Percentiles rank a stretch among this genome's conserved stretches.
These are phyloP conservation scores for Xanthia togata DNA, from an alignment of 2,888 invertebrate genomes.

Conservation along the genomic window DNA sequence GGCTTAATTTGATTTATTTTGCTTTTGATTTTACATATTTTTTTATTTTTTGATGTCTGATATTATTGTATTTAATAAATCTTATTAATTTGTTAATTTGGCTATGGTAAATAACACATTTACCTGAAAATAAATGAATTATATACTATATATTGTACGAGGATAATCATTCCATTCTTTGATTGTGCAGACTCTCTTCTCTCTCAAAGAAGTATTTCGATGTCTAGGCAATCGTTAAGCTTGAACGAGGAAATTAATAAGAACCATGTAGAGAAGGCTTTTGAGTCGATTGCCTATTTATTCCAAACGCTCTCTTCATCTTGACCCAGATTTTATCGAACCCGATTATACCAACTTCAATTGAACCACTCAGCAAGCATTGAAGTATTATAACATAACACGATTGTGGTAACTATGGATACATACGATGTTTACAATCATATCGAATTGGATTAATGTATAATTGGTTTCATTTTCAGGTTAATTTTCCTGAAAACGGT, in stretches of 20 bases:
- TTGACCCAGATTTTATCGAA: slow-evolving; percentile 25
- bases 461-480: neutral
- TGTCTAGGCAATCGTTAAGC: neutral
- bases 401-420: neutral
- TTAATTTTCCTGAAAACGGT: neutral
- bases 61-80: too few relatives aligned
- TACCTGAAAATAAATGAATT: too few relatives aligned
- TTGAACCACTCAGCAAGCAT: neutral
- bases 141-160: too few relatives aligned
- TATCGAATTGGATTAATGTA: neutral
- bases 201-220: neutral
- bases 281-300: slow-evolving; percentile 9
- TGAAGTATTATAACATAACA: neutral
- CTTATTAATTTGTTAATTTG: too few relatives aligned
- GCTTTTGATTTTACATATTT: too few relatives aligned
- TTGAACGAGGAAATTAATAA: neutral
- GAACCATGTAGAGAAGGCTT: neutral
- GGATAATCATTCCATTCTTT: neutral
- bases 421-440: neutral
- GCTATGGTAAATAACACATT: too few relatives aligned
- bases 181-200: neutral
- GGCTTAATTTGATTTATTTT: too few relatives aligned
- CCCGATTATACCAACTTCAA: slow-evolving; percentile 2
- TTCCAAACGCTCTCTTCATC: slow-evolving; percentile 11
- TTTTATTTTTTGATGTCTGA: too few relatives aligned